These are phyloP conservation scores for Urosaurus nigricauda DNA, from an alignment of 2,797 vertebrate species.

Conservation along the genomic window DNA sequence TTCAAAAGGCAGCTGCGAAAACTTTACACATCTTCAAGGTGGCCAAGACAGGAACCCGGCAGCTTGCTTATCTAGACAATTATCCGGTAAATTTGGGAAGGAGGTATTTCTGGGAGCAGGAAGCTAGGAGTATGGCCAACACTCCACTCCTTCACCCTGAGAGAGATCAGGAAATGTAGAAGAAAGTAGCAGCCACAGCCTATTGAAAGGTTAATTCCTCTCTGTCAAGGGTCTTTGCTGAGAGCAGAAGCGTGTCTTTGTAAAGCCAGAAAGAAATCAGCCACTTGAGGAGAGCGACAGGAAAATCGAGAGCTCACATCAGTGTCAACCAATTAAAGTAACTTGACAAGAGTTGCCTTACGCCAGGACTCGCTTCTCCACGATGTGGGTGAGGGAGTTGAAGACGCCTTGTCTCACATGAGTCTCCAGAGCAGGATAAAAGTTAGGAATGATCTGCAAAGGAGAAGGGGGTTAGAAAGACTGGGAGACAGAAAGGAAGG, in stretches of 20 bases:
- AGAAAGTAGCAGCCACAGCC: not conserved
- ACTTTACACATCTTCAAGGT: not conserved
- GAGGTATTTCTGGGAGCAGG: not conserved
- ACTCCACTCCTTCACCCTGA: not conserved
- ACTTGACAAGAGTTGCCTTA: conserved; percentile 78
- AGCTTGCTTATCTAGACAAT: not conserved
- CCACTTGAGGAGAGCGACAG: not conserved
- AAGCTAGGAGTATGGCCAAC: not conserved
- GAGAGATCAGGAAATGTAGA: not conserved
- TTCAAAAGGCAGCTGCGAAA: not conserved
- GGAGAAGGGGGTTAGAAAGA: accelerated
- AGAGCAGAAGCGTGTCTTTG: not conserved
- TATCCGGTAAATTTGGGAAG: not conserved
- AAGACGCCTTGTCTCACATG: conserved; percentile 95
- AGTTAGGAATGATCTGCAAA: conserved; percentile 94
- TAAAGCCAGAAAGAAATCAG: too few relatives aligned
- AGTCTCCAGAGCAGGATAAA: conserved; percentile 91
- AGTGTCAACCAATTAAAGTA: accelerated
- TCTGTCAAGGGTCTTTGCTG: accelerated
- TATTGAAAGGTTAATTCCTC: not conserved
- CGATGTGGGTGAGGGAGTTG: conserved; percentile 96
- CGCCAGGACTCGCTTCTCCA: conserved; percentile 98
- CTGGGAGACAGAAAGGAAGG: accelerated
- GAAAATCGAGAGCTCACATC: accelerated
- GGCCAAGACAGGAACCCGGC: not conserved